These are phyloP conservation scores for Macropodus opercularis DNA, from an alignment of 2,797 vertebrate species.

Conservation along the genomic window DNA sequence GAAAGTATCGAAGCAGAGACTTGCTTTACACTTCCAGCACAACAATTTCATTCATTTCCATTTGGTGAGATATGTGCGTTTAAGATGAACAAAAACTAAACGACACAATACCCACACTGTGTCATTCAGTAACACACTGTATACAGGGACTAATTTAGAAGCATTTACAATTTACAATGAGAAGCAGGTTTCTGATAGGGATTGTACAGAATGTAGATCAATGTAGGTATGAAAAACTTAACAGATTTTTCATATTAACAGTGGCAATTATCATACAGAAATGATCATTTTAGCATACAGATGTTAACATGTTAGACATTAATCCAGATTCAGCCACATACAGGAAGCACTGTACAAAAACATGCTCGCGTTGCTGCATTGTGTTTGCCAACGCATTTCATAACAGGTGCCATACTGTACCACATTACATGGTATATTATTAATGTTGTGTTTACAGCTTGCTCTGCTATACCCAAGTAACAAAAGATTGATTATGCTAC, in stretches of 20 bases:
- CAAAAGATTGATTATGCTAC: neutral
- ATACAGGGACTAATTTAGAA: constrained; percentile 27
- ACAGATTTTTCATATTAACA: neutral
- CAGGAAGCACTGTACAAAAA: neutral
- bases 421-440: neutral
- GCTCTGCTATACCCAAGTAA: constrained; percentile 1
- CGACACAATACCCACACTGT: constrained; percentile 35
- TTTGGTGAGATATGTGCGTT: constrained; percentile 44
- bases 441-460: constrained; percentile 18
- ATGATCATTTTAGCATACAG: no score
- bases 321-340: neutral
- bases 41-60: constrained; percentile 62
- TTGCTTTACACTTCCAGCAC: constrained; percentile 35
- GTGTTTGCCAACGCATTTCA: neutral
- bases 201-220: no score
- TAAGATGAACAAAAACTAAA: constrained; percentile 31
- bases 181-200: neutral
- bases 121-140: constrained; percentile 20
- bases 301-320: neutral
- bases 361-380: neutral
- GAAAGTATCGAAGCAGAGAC: constrained; percentile 28
- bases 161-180: neutral
- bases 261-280: neutral
- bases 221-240: no score
- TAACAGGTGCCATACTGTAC: no score